Conservation (phyloP, 2,888 invertebrate genomes). For the Epistrophella euchroma region DNA sequence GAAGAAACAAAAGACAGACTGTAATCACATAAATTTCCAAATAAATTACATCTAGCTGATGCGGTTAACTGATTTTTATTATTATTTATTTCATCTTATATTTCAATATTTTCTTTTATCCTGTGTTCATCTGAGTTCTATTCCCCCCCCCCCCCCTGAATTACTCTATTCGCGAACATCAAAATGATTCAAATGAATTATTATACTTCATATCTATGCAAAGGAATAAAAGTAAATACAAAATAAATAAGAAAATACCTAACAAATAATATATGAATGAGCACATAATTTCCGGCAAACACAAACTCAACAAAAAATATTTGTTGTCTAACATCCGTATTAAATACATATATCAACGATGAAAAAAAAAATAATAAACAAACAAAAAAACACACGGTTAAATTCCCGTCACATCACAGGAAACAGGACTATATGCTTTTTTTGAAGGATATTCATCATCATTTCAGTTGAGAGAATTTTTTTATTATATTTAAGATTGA, state of each 20-base stretch:
- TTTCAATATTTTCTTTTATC: constrained; percentile 39
- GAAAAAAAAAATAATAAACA: constrained; percentile 11
- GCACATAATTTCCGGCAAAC: constrained; percentile 59
- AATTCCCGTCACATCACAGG: constrained; percentile 14
- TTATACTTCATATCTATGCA: constrained; percentile 36
- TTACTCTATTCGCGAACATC: constrained; percentile 5
- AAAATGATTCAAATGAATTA: constrained; percentile 54
- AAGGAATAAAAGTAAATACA: background rate
- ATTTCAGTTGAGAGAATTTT: constrained; percentile 68
- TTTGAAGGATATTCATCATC: constrained; percentile 68
- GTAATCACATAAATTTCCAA: constrained; percentile 36
- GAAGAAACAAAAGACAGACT: constrained; percentile 21
- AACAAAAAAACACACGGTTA: constrained; percentile 35
- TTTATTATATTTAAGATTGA: constrained; percentile 57
- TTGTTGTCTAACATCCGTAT: constrained; percentile 40
- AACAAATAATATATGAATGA: constrained; percentile 64
- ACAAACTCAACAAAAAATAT: constrained; percentile 28
- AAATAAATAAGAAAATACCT: constrained; percentile 35
- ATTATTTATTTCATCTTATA: constrained; percentile 16
- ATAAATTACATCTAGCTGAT: constrained; percentile 9
- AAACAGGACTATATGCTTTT: background rate
- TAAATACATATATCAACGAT: background rate
- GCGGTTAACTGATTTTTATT: constrained; percentile 28
- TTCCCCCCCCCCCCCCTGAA: background rate
- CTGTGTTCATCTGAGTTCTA: constrained; percentile 6